Conservation (phyloP, 2,888 invertebrate genomes). For the Ferdinandea cuprea region DNA sequence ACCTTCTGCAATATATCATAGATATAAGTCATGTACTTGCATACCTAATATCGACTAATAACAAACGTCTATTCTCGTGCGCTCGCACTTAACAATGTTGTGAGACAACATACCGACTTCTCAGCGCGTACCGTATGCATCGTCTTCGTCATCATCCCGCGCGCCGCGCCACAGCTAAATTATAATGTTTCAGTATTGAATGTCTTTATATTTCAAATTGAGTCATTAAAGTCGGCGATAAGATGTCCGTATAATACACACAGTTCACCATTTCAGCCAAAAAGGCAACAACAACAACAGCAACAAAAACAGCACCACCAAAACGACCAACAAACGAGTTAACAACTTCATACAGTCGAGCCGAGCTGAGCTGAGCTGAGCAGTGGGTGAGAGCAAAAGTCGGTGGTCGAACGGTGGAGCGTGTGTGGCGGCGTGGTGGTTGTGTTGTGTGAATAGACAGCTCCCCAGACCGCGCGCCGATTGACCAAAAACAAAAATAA, state of each 20-base stretch:
- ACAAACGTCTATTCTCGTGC: not conserved
- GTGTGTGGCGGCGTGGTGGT: slow-evolving; percentile 5
- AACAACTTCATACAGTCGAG: slow-evolving; percentile 57
- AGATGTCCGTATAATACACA: slow-evolving; percentile 60
- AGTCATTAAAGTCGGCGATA: slow-evolving; percentile 73
- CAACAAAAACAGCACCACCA: not conserved
- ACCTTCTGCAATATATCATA: too few species aligned
- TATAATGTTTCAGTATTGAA: slow-evolving; percentile 71
- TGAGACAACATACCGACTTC: too few species aligned
- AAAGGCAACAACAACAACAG: slow-evolving; percentile 14
- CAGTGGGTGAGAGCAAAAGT: slow-evolving; percentile 14
- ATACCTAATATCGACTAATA: not conserved
- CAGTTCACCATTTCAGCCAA: slow-evolving; percentile 61
- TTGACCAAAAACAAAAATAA: slow-evolving; percentile 42
- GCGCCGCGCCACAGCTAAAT: slow-evolving; percentile 38
- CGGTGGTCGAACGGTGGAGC: not conserved
- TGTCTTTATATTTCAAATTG: slow-evolving; percentile 73
- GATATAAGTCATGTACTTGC: too few species aligned
- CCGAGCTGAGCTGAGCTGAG: too few species aligned
- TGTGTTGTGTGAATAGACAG: slow-evolving; percentile 19
- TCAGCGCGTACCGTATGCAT: slow-evolving; percentile 27
- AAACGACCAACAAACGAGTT: slow-evolving; percentile 56
- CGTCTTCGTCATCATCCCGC: slow-evolving; percentile 33
- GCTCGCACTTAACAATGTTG: not conserved
- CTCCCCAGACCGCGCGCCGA: slow-evolving; percentile 38